Percentiles rank a stretch among this genome's conserved stretches.
Evolutionary conservation across 2,888 invertebrate genomes (phyloP).

Genomic region (Lycaena phlaeas): DNA sequence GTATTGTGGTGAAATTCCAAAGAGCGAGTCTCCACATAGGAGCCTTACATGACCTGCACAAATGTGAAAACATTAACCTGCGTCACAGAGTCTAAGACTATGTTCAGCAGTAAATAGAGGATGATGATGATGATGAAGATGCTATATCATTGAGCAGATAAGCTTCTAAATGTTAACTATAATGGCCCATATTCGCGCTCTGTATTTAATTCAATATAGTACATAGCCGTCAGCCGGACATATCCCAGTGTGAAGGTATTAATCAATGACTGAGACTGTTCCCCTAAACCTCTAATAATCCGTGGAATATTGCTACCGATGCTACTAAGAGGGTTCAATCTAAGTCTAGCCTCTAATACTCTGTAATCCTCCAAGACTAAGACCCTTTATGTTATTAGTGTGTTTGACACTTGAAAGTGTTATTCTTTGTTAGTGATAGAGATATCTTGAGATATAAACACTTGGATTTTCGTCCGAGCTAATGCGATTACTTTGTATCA

Average conservation of each 20-base stretch:
- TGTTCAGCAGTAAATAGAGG: too few relatives aligned
- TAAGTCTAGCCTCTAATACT: conserved; percentile 49
- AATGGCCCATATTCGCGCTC: too few relatives aligned
- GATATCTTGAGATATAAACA: background rate
- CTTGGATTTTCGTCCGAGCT: background rate
- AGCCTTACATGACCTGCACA: too few relatives aligned
- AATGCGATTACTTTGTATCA: too few relatives aligned
- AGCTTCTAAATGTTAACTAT: too few relatives aligned
- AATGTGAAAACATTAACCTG: too few relatives aligned
- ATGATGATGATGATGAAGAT: too few relatives aligned
- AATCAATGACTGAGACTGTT: conserved; percentile 4
- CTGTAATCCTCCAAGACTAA: conserved; percentile 49
- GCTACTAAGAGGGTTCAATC: conserved; percentile 50
- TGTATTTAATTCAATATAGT: background rate
- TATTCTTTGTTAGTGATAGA: background rate
- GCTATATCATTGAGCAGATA: too few relatives aligned
- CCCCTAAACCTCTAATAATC: conserved; percentile 8
- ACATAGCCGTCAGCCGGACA: background rate
- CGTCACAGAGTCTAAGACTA: too few relatives aligned
- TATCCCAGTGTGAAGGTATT: background rate
- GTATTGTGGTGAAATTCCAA: too few relatives aligned
- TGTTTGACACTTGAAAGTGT: background rate
- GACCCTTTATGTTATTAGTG: conserved; percentile 60
- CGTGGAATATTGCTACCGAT: conserved; percentile 44
- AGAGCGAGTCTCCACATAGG: too few relatives aligned